Percentiles rank a stretch among this genome's conserved stretches.
These are phyloP conservation scores for Tylochromis polylepis DNA, from an alignment of 2,113 vertebrate species.

Conservation along the genomic window DNA sequence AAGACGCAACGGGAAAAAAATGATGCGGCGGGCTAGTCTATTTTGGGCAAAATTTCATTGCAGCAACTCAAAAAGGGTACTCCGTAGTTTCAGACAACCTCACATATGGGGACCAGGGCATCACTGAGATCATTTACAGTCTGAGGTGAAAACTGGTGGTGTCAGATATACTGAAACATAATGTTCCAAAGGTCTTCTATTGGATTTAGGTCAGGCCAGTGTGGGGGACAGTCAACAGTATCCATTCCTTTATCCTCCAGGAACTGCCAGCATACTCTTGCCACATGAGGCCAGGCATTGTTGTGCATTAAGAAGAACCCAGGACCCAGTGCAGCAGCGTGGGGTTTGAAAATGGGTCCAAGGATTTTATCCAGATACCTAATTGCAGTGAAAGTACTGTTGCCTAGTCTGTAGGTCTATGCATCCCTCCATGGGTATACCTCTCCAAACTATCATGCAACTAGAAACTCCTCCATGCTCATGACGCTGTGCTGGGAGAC, in stretches of 20 bases:
- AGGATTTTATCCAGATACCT: background rate
- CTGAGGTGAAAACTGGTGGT: no score
- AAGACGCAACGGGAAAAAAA: no score
- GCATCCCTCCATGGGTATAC: background rate
- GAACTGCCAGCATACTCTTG: accelerated
- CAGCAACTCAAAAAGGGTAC: no score
- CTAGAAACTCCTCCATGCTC: background rate
- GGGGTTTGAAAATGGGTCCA: background rate
- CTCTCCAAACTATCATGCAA: background rate
- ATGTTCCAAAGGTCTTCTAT: no score
- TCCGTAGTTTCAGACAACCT: no score
- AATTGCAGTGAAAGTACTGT: background rate
- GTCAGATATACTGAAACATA: no score
- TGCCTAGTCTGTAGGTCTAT: background rate
- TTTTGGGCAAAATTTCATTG: no score
- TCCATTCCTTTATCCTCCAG: background rate
- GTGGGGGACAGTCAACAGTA: no score
- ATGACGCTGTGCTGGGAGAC: background rate
- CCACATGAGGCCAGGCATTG: background rate
- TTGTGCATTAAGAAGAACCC: background rate
- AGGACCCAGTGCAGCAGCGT: accelerated
- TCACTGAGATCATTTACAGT: no score
- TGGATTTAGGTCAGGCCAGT: no score
- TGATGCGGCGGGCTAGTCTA: no score
- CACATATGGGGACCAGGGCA: no score